Evolutionary conservation across 2,113 vertebrate species (phyloP), one percentile per base, ranked within the genome.

Genomic region (Cynoglossus semilaevis): DNA sequence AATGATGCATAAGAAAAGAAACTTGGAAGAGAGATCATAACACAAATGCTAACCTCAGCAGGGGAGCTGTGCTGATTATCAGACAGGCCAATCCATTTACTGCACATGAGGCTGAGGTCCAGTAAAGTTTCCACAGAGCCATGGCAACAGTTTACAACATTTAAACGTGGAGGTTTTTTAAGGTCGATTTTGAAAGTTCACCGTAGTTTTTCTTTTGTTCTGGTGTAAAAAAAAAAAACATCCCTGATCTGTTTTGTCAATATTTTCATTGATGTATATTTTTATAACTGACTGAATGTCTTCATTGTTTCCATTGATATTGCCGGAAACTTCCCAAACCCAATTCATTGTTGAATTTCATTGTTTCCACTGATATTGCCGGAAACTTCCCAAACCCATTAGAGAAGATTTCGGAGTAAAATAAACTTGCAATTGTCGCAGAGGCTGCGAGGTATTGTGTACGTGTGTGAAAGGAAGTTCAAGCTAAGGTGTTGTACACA

Each of bases 341-440:
- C n/a, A n/a, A n/a, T n/a, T n/a, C n/a, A n/a, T n/a, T n/a, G n/a
- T n/a, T 44, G 9, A 56, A 52, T 56, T 43, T 42, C 55, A 70
- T 71, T 72, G 50, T 74, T 76, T 64, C 35, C 40, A 34, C 48
- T 58, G 13, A 44, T 69, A 35, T 66, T 43, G 52, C 53, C 64
- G 51, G 69, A 74, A 69, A 49, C 55, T 64, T 72, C 55, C 48
- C 67, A 40, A 60, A 69, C 58, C 54, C n/a, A n/a, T n/a, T n/a
- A n/a, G n/a, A n/a, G n/a, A n/a, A n/a, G n/a, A n/a, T n/a, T n/a
- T n/a, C 4, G 0, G 47, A 19, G 15, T 22, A 18, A 59, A 67
- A 72, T 51, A 52, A 76, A 80, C 38, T 47, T 51, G 50, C 1
- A 7, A 18, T 55, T 18, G 17, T n/a, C 15, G 43, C 14, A 7